Evolutionary conservation across 2,888 invertebrate genomes (phyloP).

Genomic region (Liopterus haemorrhoidalis): DNA sequence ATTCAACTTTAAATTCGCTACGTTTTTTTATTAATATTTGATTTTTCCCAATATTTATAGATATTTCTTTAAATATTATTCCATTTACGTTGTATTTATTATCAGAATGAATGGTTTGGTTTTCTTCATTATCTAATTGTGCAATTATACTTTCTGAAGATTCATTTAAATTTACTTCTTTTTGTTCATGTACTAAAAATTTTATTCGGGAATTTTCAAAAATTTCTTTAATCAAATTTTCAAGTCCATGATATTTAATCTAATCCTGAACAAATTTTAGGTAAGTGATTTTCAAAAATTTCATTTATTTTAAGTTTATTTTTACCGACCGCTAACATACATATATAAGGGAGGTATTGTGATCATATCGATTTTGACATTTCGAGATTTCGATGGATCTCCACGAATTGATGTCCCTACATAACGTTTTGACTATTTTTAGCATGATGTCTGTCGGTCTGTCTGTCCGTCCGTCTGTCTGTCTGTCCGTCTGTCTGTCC

Average conservation of each 20-base stretch:
- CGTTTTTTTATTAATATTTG: not conserved
- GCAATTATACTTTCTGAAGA: not conserved
- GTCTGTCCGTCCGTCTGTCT: no score
- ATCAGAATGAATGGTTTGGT: not conserved
- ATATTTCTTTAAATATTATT: not conserved
- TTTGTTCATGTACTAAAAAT: conserved; percentile 4
- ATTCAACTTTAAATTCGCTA: not conserved
- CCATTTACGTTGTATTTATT: not conserved
- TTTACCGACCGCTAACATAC: no score
- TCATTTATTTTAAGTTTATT: no score
- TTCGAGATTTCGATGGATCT: no score
- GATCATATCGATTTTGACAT: no score
- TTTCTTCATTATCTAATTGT: not conserved
- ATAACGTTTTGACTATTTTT: no score
- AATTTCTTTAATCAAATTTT: conserved; percentile 19
- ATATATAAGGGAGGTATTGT: no score
- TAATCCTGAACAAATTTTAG: conserved; percentile 4
- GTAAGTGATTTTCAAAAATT: conserved; percentile 8
- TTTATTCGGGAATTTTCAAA: conserved; percentile 15
- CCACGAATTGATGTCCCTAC: no score
- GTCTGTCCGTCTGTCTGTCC: no score
- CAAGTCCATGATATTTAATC: conserved; percentile 14
- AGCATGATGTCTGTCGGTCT: no score
- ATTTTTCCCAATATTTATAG: not conserved
- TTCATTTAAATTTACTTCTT: not conserved